Base-by-base conservation (phyloP, 2,113 vertebrate genomes). In the Triplophysa siluroides region DNA sequence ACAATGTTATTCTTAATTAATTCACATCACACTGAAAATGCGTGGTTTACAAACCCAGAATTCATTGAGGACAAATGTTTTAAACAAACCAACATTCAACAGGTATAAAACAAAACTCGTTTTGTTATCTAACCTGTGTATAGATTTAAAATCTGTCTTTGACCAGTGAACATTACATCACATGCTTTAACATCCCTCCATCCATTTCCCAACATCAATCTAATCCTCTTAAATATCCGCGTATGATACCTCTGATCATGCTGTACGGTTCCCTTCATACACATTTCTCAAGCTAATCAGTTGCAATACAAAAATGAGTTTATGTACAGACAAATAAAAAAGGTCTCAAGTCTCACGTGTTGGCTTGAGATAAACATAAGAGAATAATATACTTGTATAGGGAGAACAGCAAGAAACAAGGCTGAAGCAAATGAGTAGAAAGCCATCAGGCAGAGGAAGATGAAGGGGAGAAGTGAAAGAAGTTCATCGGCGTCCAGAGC, bases 401-500 rank as follows among this genome's bases (percentile, higher is more conserved):
- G 19, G 58, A 10, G 33, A 75, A 52, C 29, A 79, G 29, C 19
- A 67, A 83, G 72, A 84, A 67, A 18, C 29, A 38, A 23, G 21
- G 64, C 43, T 52, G 60, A 38, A 70, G 26, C 41, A 38, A 21
- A 80, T 50, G 64, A 81, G 80, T 64, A 76, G 33, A 45, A 83
- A 70, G 38, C 58, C 52, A 43, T 60, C 81, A 82, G 19, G 50
- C 10, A 45, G 54, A 64, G 79, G 52, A 70, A 72, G 67, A 50
- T 58, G 66, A 10, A 54, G n/a, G 38, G 29, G 1, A 23, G 70
- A 62, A 82, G 74, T 73, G 63, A 83, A 78, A 85, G 72, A 54
- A 52, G 67, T 87, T 93, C 90, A 98, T 89, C 92, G 85, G 86
- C 86, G 93, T 91, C 93, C 95, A 92, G 92, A 87, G 58, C 92